Evolutionary conservation across 2,113 vertebrate species (phyloP), one percentile per base, ranked within the genome.

Genomic region (Parotia lawesii): DNA sequence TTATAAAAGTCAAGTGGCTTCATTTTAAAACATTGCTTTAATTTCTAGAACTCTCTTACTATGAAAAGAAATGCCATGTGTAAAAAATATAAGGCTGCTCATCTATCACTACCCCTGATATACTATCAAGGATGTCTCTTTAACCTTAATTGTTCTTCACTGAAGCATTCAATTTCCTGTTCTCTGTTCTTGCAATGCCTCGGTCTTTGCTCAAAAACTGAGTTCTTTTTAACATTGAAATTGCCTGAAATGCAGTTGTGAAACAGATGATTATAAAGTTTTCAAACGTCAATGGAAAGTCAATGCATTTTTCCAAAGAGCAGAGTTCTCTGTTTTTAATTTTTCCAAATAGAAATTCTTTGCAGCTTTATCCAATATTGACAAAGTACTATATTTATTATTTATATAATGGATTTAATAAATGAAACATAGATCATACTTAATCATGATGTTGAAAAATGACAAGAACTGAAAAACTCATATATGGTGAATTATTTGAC

Each of bases 381-480:
- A 82, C 89, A 94, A 93, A 85, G 80, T 88, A 57, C 50, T 95
- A 82, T 97, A 96, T 97, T 97, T 96, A 96, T 87, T 94, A 89
- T 96, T 96, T 83, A 88, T 75, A 91, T 88, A 95, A 94, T 92
- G 79, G 77, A 73, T 96, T 93, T 93, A 88, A 94, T 94, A 94
- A 94, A 62, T 91, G 89, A 96, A 94, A 86, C 24, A 21, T 96
- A 90, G 87, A 91, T 97, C 90, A 94, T 57, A 89, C 77, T 96
- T 96, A 96, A 95, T 97, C 80, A 88, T 76, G 21, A 62, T 86
- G 83, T 61, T 42, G 6, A 80, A 94, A 97, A 95, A 91, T 86
- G 73, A 85, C 65, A 92, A 96, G 78, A 95, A 76, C 67, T 73
- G 83, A 95, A 97, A 90, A 94, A 72, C 72, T 79, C 51, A 51